A percentile compares a stretch with the other conserved stretches of the same genome.
phyloP scores from a whole-genome alignment of 2,113 vertebrate species.

The Symphodus melops region DNA sequence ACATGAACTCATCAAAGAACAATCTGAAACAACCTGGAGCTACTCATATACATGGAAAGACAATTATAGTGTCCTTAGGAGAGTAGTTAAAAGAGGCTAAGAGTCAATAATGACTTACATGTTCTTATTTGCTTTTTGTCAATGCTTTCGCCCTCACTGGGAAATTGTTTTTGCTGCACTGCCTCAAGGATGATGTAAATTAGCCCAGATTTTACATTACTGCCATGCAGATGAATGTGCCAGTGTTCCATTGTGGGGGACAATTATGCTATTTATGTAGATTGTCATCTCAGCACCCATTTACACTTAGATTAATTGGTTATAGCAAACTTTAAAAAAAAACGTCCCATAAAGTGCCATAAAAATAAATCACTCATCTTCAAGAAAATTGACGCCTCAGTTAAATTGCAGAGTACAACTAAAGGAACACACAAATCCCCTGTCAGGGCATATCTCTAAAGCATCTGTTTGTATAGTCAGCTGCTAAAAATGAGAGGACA shows the following conservation, averaged over 20 bases:
- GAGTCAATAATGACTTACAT: slow-evolving; percentile 80
- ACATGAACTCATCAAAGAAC: slow-evolving; percentile 72
- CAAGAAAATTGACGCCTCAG: neutral
- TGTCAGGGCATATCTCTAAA: slow-evolving; percentile 38
- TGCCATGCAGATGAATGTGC: slow-evolving; percentile 47
- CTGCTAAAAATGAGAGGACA: slow-evolving; percentile 66
- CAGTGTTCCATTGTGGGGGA: slow-evolving; percentile 41
- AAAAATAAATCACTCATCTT: slow-evolving; percentile 24
- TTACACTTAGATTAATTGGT: slow-evolving; percentile 58
- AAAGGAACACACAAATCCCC: slow-evolving; percentile 14
- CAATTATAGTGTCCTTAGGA: slow-evolving; percentile 74
- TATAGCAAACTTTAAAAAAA: slow-evolving; percentile 5
- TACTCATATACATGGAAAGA: slow-evolving; percentile 65
- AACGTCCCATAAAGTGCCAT: slow-evolving; percentile 26
- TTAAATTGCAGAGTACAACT: slow-evolving; percentile 18
- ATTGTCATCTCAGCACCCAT: slow-evolving; percentile 30
- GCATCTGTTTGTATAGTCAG: slow-evolving; percentile 67
- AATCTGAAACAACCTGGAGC: slow-evolving; percentile 75
- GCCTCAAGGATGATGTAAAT: slow-evolving; percentile 77
- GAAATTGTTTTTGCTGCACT: slow-evolving; percentile 73
- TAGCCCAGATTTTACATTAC: slow-evolving; percentile 66
- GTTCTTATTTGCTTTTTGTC: slow-evolving; percentile 76
- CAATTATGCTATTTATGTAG: slow-evolving; percentile 59
- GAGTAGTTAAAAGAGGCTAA: slow-evolving; percentile 80
- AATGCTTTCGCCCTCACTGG: slow-evolving; percentile 63